Conservation (phyloP, 1,140 invertebrate genomes). For the Drosophila pseudoobscura region DNA sequence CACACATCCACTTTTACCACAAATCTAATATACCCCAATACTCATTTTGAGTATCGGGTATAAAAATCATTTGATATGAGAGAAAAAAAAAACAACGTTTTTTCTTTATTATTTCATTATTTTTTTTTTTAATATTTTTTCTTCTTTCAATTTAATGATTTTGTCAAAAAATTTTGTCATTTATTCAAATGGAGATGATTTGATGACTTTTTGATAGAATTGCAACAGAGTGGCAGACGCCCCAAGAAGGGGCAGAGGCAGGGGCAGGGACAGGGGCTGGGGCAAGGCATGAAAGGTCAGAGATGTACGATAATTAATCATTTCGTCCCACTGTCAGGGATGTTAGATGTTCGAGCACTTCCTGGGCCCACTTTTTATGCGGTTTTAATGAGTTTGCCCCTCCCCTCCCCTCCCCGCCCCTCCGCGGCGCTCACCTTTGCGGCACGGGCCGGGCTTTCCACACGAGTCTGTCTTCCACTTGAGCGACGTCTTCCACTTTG, state of each 20-base stretch:
- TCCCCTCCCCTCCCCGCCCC: too few relatives aligned
- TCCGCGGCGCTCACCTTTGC: not conserved
- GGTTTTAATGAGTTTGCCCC: constrained; percentile 53
- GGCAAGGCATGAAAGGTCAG: constrained; percentile 8
- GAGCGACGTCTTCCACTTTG: constrained; percentile 66
- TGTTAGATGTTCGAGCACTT: constrained; percentile 33
- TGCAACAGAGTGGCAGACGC: constrained; percentile 10
- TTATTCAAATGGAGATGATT: constrained; percentile 53
- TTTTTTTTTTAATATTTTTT: constrained; percentile 39
- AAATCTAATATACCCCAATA: too few relatives aligned
- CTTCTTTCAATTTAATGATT: constrained; percentile 61
- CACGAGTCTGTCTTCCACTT: constrained; percentile 48
- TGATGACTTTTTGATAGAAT: constrained; percentile 51
- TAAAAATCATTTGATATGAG: constrained; percentile 22
- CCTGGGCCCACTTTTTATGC: constrained; percentile 38
- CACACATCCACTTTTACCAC: too few relatives aligned
- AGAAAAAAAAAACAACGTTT: constrained; percentile 1
- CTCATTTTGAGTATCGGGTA: too few relatives aligned
- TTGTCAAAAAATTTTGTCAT: constrained; percentile 66
- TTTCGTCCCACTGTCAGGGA: constrained; percentile 40
- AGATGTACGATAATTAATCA: constrained; percentile 58
- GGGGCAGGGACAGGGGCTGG: not conserved
- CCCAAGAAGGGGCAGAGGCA: constrained; percentile 1
- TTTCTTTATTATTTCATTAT: constrained; percentile 34
- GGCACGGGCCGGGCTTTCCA: constrained; percentile 37